These are phyloP conservation scores for Megaleporinus macrocephalus DNA, from an alignment of 2,113 vertebrate species.

Conservation along the genomic window DNA sequence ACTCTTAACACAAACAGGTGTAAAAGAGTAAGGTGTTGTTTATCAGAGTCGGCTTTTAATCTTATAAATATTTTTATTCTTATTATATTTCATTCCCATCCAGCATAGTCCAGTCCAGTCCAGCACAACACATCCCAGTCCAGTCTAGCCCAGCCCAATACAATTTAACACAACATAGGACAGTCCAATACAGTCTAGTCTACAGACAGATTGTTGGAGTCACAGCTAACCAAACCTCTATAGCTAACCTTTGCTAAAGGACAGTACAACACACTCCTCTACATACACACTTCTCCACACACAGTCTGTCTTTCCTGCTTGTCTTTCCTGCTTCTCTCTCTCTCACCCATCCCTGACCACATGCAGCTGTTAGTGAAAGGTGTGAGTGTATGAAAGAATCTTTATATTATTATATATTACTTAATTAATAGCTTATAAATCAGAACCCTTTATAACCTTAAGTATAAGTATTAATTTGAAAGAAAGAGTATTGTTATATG, in stretches of 20 bases:
- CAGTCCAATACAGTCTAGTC: neutral
- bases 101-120: neutral
- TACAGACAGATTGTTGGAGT: slow-evolving; percentile 17
- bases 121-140: neutral
- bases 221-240: slow-evolving; percentile 60
- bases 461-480: too few species aligned
- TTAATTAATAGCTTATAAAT: too few species aligned
- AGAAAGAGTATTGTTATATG: too few species aligned
- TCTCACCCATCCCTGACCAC: neutral
- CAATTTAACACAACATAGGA: too few species aligned
- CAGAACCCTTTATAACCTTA: too few species aligned
- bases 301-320: neutral
- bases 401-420: too few species aligned
- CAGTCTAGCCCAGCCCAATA: neutral
- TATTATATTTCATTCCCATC: too few species aligned
- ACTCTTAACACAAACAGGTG: too few species aligned
- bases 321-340: too few species aligned
- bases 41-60: too few species aligned
- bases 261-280: neutral
- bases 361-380: neutral
- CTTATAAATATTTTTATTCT: too few species aligned
- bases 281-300: neutral
- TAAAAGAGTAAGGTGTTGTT: too few species aligned
- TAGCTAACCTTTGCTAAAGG: neutral
- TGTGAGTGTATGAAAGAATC: neutral